Evolutionary conservation across 2,888 invertebrate genomes (phyloP).

Genomic region (Coremacera marginata): DNA sequence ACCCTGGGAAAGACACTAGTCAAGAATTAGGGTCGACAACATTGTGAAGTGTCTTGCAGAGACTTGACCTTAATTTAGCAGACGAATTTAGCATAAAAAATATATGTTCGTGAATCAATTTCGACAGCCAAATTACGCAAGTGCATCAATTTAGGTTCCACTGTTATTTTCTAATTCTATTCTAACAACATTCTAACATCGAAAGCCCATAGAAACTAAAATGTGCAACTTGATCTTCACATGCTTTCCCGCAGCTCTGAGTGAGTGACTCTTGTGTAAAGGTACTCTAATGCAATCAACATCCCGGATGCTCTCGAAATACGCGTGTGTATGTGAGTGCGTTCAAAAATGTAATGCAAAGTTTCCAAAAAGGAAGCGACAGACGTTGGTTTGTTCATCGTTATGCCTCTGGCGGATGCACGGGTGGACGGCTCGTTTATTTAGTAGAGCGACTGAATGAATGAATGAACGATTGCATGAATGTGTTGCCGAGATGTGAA

Average conservation of each 20-base stretch:
- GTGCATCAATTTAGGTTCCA: not conserved
- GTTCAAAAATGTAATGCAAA: constrained; percentile 28
- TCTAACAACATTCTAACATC: too few species aligned
- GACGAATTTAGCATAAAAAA: too few species aligned
- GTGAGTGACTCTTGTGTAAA: not conserved
- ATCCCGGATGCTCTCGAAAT: constrained; percentile 29
- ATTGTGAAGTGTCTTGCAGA: too few species aligned
- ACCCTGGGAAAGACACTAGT: too few species aligned
- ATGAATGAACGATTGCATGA: constrained; percentile 4
- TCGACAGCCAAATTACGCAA: too few species aligned
- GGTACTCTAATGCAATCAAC: constrained; percentile 33
- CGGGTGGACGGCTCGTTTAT: constrained; percentile 60
- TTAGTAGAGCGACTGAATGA: constrained; percentile 13
- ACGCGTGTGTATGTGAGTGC: not conserved
- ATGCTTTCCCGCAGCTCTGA: too few species aligned
- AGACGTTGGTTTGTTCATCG: constrained; percentile 20
- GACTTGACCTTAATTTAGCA: too few species aligned
- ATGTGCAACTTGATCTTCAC: too few species aligned
- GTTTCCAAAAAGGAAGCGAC: constrained; percentile 37
- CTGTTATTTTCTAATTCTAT: not conserved
- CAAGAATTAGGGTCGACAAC: too few species aligned
- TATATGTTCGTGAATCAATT: too few species aligned
- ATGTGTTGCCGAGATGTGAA: not conserved
- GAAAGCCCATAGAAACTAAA: not conserved
- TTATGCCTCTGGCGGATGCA: constrained; percentile 55